phyloP scores from a whole-genome alignment of 1,140 invertebrate species.

The Drosophila novamexicana region DNA sequence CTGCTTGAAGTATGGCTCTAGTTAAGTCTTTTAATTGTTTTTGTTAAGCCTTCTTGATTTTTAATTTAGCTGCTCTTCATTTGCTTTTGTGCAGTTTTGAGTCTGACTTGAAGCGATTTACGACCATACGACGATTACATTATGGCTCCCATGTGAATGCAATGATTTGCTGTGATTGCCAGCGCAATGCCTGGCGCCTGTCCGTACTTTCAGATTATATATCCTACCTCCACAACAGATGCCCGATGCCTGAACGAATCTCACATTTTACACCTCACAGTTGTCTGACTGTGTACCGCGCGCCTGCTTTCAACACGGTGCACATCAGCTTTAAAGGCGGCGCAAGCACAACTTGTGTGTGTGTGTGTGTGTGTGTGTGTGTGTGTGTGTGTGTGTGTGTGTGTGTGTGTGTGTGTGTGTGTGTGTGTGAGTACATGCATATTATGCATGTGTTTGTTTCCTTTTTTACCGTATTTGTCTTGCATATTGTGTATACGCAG shows the following conservation, averaged over 20 bases:
- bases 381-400: too few species aligned
- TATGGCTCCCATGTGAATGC: slow-evolving; percentile 29
- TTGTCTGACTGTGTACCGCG: neutral
- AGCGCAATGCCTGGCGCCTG: neutral
- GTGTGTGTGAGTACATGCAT: neutral
- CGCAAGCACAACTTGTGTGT: neutral
- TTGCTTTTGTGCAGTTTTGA: neutral
- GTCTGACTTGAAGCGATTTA: slow-evolving; percentile 17
- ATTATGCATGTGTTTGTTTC: slow-evolving; percentile 7
- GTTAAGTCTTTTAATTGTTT: too few species aligned
- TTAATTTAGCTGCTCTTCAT: too few species aligned
- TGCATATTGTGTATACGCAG: slow-evolving; percentile 61
- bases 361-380: too few species aligned
- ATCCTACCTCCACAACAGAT: slow-evolving; percentile 2
- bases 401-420: neutral
- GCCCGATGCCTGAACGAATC: slow-evolving; percentile 2
- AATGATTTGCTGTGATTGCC: slow-evolving; percentile 29
- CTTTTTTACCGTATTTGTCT: slow-evolving; percentile 19
- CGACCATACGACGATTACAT: slow-evolving; percentile 11
- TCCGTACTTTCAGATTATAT: slow-evolving; percentile 5
- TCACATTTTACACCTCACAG: slow-evolving; percentile 7
- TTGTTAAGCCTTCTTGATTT: too few species aligned
- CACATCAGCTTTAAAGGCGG: slow-evolving; percentile 30
- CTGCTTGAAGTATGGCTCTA: too few species aligned
- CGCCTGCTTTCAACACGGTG: slow-evolving; percentile 12